Evolutionary conservation across 2,797 vertebrate species (phyloP).

Genomic region (Typhlichthys eigenmanni): DNA sequence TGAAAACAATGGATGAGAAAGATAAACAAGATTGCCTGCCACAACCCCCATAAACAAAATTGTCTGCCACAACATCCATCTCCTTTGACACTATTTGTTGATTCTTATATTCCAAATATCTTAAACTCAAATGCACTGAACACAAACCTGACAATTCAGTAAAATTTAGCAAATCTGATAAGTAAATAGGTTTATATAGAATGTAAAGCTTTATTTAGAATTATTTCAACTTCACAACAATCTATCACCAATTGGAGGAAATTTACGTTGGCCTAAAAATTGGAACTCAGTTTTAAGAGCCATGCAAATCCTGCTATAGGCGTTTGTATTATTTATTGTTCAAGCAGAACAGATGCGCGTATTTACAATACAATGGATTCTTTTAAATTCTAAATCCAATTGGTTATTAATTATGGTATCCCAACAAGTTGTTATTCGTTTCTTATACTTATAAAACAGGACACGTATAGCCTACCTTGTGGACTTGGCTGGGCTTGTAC

Average conservation of each 20-base stretch:
- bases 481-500: constrained; percentile 87
- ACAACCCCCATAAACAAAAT: not conserved
- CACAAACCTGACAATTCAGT: not conserved
- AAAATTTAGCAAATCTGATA: not conserved
- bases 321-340: not conserved
- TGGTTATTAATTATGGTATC: not conserved
- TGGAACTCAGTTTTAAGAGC: not conserved
- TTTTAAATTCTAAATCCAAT: too few relatives aligned
- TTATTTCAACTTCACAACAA: not conserved
- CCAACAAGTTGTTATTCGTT: not conserved
- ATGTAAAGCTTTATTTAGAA: not conserved
- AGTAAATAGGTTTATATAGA: not conserved
- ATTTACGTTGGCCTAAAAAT: not conserved
- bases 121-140: not conserved
- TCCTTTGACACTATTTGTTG: not conserved
- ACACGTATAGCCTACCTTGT: constrained; percentile 80
- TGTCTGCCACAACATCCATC: not conserved
- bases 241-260: not conserved
- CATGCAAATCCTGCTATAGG: not conserved
- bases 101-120: too few relatives aligned
- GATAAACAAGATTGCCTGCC: not conserved
- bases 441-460: constrained; percentile 1
- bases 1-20: constrained; percentile 40
- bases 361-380: too few relatives aligned
- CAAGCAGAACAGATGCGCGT: too few relatives aligned